Evolutionary conservation across 1,140 invertebrate species (phyloP), one percentile per base, ranked within the genome.

Genomic region (Zaprionus inermis): DNA sequence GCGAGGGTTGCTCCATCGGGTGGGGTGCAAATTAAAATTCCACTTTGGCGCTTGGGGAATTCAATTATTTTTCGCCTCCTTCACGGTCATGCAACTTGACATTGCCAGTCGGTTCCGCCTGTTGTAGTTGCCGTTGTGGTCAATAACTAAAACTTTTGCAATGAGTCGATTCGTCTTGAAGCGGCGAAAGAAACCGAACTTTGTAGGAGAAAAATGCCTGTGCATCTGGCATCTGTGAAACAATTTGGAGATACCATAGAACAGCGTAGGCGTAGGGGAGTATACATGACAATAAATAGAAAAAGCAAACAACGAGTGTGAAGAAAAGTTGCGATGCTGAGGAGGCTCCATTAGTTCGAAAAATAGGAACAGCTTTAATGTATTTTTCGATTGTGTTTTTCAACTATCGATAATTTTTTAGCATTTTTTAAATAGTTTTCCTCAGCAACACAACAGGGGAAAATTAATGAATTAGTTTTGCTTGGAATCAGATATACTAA

Each of bases 41-140:
- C 84, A 76, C 72, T 89, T 89, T 89, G 85, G 85, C 84, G 79
- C 89, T 88, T 81, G 84, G 84, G 84, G 84, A 89, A 89, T 89
- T 89, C 84, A 89, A 89, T 89, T 89, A 89, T 89, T 89, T 88
- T 74, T 89, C 74, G 70, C 63, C 63, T 72, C 59, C 46, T 76
- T 72, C 66, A 70, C 56, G 57, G 64, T 59, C 81, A 75, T 81
- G 64, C 70, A 76, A 78, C 81, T 66, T 85, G 81, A 85, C 81
- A 84, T 72, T 85, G 81, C 85, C 81, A 85, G 81, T 84, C 78
- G 70, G 56, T 20, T 24, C 71, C 66, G 56, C 64, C 58, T 32
- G 16, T 58, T 24, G 41, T 57, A 22, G 30, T 58, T 57, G 38
- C 18, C 41, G 65, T 46, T 81, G 83, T 79, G 76, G 81, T 78